phyloP scores from a whole-genome alignment of 1,140 invertebrate genomes.

The Anastrepha obliqua region DNA sequence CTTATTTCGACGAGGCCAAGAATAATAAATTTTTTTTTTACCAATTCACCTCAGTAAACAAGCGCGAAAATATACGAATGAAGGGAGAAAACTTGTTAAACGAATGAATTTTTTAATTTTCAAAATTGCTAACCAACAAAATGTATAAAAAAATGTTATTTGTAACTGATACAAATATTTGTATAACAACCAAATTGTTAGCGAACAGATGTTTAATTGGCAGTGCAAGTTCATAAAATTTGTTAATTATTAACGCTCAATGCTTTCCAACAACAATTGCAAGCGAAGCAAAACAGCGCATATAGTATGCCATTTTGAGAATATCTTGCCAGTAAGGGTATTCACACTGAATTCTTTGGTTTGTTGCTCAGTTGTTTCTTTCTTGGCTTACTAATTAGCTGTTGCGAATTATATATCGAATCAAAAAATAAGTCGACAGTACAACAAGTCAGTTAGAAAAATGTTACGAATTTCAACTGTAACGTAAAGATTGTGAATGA shows the following conservation, averaged over 20 bases:
- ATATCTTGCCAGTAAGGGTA: too few relatives aligned
- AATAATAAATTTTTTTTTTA: background rate
- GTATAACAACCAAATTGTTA: conserved; percentile 21
- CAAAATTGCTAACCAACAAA: background rate
- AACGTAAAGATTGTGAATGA: too few relatives aligned
- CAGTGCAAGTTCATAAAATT: background rate
- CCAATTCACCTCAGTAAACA: background rate
- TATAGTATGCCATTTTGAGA: too few relatives aligned
- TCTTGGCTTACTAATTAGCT: too few relatives aligned
- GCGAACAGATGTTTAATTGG: conserved; percentile 38
- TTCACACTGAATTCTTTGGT: too few relatives aligned
- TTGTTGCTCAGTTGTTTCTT: too few relatives aligned
- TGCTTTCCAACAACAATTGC: background rate
- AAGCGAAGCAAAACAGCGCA: background rate
- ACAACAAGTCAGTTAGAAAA: too few relatives aligned
- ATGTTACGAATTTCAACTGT: too few relatives aligned
- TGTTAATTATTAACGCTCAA: background rate
- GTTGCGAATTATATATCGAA: too few relatives aligned
- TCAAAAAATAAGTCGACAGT: too few relatives aligned
- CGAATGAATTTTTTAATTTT: background rate
- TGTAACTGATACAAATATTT: conserved; percentile 41
- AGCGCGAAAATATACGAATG: background rate
- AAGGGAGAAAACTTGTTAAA: too few relatives aligned
- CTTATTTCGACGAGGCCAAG: background rate
- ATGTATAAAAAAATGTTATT: background rate